A percentile compares a stretch with the other conserved stretches of the same genome.
phyloP scores from a whole-genome alignment of 2,797 vertebrate genomes.

The Podarcis siculus region DNA sequence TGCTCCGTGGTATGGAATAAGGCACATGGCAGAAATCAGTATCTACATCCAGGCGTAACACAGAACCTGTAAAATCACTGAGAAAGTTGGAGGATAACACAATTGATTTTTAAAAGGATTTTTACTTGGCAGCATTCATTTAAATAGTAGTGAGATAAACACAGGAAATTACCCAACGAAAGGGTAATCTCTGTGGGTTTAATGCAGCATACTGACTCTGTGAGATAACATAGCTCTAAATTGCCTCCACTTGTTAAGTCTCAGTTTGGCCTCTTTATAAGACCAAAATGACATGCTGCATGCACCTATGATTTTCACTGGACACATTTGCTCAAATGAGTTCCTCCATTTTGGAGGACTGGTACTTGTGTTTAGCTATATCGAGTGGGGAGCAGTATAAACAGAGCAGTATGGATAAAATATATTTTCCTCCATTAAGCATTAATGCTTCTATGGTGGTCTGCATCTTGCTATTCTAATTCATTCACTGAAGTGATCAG shows the following conservation, averaged over 20 bases:
- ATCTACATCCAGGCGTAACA: constrained; percentile 93
- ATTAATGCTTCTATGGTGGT: background rate
- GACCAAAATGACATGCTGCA: background rate
- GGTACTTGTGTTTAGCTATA: background rate
- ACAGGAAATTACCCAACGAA: background rate
- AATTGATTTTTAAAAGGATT: constrained; percentile 19
- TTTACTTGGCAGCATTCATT: background rate
- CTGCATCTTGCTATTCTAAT: background rate
- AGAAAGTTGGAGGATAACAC: constrained; percentile 55
- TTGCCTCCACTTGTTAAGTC: too few species aligned
- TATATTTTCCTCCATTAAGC: background rate
- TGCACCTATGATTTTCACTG: background rate
- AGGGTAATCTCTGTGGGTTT: background rate
- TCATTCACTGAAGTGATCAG: constrained; percentile 1
- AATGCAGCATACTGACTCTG: background rate
- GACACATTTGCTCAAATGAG: background rate
- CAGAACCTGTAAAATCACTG: constrained; percentile 98
- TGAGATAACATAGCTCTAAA: background rate
- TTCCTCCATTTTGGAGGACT: background rate
- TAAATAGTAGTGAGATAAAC: background rate
- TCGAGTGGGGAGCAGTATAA: background rate
- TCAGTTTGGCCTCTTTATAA: too few species aligned
- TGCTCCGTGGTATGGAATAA: constrained; percentile 92
- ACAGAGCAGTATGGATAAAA: background rate
- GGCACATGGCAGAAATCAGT: constrained; percentile 87